Percentiles rank a stretch among this genome's conserved stretches.
phyloP scores from a whole-genome alignment of 2,797 vertebrate species.

The Sciurus carolinensis region DNA sequence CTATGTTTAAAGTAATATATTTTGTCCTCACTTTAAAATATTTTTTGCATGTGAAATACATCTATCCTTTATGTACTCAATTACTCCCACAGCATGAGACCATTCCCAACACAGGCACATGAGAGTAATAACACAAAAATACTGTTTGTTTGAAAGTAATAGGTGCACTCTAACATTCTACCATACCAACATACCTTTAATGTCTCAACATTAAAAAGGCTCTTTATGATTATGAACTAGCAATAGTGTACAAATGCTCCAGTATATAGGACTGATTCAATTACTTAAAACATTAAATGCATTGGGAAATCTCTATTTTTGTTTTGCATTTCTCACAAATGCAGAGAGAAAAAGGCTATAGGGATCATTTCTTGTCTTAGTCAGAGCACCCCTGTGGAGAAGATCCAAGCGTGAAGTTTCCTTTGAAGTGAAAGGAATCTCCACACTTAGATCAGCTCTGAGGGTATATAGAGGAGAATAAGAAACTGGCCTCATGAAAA shows the following conservation, averaged over 20 bases:
- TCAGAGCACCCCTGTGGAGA: constrained; percentile 78
- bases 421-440: constrained; percentile 84
- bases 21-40: constrained; percentile 63
- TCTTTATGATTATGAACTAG: constrained; percentile 44
- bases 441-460: constrained; percentile 75
- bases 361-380: constrained; percentile 74
- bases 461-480: constrained; percentile 74
- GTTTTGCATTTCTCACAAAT: constrained; percentile 72
- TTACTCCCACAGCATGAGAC: constrained; percentile 70
- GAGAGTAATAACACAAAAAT: constrained; percentile 50
- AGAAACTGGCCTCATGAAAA: constrained; percentile 66
- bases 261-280: constrained; percentile 28
- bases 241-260: constrained; percentile 1
- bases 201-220: constrained; percentile 46
- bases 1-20: constrained; percentile 47
- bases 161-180: constrained; percentile 16
- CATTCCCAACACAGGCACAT: constrained; percentile 1
- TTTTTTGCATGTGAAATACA: constrained; percentile 65
- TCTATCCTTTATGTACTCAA: constrained; percentile 57
- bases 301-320: constrained; percentile 68
- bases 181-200: constrained; percentile 50
- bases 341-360: constrained; percentile 2
- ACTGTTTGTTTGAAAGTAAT: constrained; percentile 63
- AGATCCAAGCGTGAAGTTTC: constrained; percentile 75
- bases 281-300: constrained; percentile 68